Conservation (phyloP, 2,888 invertebrate species). For the Drosophila dives region DNA sequence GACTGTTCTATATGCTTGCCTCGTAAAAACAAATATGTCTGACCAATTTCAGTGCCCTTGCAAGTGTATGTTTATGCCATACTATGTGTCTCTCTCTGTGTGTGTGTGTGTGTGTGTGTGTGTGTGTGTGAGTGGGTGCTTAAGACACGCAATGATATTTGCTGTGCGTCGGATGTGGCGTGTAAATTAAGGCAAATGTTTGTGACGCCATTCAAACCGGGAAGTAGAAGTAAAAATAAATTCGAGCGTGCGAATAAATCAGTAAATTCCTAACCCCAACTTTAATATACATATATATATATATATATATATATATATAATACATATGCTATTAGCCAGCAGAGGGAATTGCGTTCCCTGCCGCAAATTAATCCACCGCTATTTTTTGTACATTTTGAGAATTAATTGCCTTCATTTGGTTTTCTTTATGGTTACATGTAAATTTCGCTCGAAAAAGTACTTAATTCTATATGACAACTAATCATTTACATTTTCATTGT, state of each 20-base stretch:
- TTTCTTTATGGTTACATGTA: not conserved
- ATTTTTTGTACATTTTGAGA: not conserved
- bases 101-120: not conserved
- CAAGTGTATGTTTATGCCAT: not conserved
- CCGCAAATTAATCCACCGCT: conserved; percentile 35
- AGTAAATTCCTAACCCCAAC: conserved; percentile 28
- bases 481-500: not conserved
- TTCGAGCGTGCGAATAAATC: conserved; percentile 56
- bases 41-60: conserved; percentile 25
- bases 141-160: conserved; percentile 59
- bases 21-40: conserved; percentile 56
- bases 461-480: not conserved
- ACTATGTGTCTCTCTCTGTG: conserved; percentile 16
- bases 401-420: not conserved
- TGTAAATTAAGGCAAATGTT: conserved; percentile 59
- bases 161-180: conserved; percentile 22
- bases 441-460: not conserved
- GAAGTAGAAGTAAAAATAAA: conserved; percentile 65
- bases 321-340: conserved; percentile 2
- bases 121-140: conserved; percentile 33
- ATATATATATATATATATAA: conserved; percentile 20
- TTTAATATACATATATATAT: conserved; percentile 19
- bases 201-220: conserved; percentile 59
- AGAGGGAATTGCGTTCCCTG: not conserved
- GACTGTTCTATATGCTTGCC: conserved; percentile 35